A percentile compares a stretch with the other conserved stretches of the same genome.
Conservation (phyloP, 2,113 vertebrate genomes). For the Asarcornis scutulata region DNA sequence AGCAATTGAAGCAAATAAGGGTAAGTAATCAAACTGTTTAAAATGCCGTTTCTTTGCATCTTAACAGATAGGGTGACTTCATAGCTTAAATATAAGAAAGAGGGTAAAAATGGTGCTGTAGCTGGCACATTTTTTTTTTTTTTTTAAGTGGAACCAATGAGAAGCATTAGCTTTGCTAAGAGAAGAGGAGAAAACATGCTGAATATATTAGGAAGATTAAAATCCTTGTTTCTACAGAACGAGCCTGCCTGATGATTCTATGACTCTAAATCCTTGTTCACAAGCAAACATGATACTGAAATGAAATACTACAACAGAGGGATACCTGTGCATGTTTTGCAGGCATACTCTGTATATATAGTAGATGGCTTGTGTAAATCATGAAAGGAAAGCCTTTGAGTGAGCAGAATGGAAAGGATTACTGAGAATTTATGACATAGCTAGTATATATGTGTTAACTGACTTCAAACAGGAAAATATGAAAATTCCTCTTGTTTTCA, state of each 20-base stretch:
- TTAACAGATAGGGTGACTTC: background rate
- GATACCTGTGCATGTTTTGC: background rate
- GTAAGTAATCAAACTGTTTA: background rate
- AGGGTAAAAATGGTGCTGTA: background rate
- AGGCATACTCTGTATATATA: background rate
- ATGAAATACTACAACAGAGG: background rate
- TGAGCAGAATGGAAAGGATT: background rate
- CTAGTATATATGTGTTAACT: background rate
- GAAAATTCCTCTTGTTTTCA: constrained; percentile 16
- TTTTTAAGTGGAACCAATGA: background rate
- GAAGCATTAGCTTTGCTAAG: background rate
- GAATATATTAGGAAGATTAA: background rate
- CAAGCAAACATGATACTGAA: background rate
- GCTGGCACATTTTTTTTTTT: background rate
- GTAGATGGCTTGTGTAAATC: background rate
- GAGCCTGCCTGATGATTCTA: background rate
- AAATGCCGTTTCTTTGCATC: constrained; percentile 21
- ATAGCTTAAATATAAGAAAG: background rate
- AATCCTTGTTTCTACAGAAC: background rate
- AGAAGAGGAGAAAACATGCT: background rate
- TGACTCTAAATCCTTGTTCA: background rate
- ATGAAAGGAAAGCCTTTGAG: background rate
- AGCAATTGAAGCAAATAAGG: background rate
- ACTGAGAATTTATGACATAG: background rate
- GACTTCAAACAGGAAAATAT: background rate